These are phyloP conservation scores for Periphyllus acericola DNA, from an alignment of 2,888 invertebrate species.

Conservation along the genomic window DNA sequence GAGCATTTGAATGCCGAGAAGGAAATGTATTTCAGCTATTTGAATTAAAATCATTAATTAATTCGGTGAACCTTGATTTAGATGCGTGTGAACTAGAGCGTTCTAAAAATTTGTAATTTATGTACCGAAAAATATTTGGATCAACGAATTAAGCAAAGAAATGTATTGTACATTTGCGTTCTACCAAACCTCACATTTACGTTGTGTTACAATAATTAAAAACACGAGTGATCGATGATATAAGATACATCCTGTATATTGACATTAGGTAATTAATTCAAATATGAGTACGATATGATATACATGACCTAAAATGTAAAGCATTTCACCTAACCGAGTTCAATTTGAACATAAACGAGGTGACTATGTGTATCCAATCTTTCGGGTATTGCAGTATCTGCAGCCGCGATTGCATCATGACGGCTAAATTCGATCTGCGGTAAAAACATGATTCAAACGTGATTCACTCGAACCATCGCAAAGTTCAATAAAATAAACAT, in stretches of 20 bases:
- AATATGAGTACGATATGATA: background rate
- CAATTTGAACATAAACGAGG: background rate
- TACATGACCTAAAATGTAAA: background rate
- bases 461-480: background rate
- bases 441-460: background rate
- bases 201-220: background rate
- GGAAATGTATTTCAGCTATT: background rate
- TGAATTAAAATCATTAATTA: background rate
- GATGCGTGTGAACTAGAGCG: background rate
- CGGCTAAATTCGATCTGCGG: background rate
- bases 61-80: background rate
- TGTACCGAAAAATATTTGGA: background rate
- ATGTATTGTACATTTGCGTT: background rate
- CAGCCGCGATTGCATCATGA: too few species aligned
- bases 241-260: background rate
- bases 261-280: background rate
- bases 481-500: background rate
- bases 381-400: background rate
- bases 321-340: background rate
- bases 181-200: background rate
- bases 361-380: background rate
- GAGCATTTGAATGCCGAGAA: too few species aligned
- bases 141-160: background rate
- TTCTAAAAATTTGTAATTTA: background rate
- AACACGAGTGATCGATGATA: background rate